Evolutionary conservation across 2,888 invertebrate species (phyloP), one percentile per base, ranked within the genome.

Genomic region (Mamestra brassicae): DNA sequence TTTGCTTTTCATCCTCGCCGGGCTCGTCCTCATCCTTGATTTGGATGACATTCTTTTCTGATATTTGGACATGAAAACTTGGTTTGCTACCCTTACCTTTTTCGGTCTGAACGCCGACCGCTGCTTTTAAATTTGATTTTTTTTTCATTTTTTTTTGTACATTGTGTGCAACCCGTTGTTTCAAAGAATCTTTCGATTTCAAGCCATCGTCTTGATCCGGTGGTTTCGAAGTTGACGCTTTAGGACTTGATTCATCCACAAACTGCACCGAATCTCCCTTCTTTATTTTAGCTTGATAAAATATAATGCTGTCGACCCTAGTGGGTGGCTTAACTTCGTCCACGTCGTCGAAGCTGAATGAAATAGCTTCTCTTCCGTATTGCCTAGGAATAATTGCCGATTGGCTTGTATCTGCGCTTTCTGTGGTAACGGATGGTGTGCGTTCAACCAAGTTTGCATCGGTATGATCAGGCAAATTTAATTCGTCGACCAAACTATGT

Each of bases 51-150:
- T 4, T 10, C 3, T 10, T 38, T 36, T 90, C 90, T 4, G 85
- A 64, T 79, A 93, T 92, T n/a, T 87, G 86, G 15, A 94, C 91
- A 79, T 83, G 91, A 10, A 80, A 67, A 13, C 4, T 11, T n/a
- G 47, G 26, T 71, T 34, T 73, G 4, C 4, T 15, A 55, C 4
- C 45, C 50, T 71, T 73, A 55, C 66, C 71, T 52, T 80, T 83
- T 10, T 89, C 87, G 4, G 92, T 92, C 85, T 93, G 94, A 26
- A 89, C 64, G n/a, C 85, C 84, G 17, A 85, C 79, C 13, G 47
- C 47, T 47, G 88, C 79, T 83, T 91, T 94, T 58, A 93, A 85
- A 85, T 81, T 93, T 0, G 93, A 92, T 92, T 72, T 88, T 85
- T 6, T 74, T 58, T 1, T 10, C 69, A 87, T 90, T 64, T 83